Base-by-base conservation (phyloP, 2,113 vertebrate species). In the Kryptolebias marmoratus region DNA sequence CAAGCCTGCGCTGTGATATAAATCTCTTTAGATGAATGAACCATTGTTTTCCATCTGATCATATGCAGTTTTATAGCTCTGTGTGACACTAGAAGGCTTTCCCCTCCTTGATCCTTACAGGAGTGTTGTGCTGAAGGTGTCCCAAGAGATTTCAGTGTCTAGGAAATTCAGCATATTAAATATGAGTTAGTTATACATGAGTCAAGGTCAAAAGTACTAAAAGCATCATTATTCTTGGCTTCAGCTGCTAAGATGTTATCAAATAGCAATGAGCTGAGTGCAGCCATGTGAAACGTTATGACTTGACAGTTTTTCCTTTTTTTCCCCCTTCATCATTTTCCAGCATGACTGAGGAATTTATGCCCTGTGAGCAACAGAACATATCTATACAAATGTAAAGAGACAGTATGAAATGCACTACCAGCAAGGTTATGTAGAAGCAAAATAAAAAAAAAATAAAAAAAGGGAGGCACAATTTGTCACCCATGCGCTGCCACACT, bases 311-410 rank as follows among this genome's bases (percentile, higher is more conserved):
- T 79, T 84, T 66, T 84, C 79, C 66, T 59, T 70, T 63, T 59
- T 64, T 59, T 30, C 60, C 36, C 70, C 79, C 44, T 53, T 10
- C 39, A 42, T 9, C 27, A n/a, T 75, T 81, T 75, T 64, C 70
- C 62, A 58, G 76, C 58, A 0, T 70, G 65, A 64, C 64, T 67
- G 84, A 87, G 64, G 71, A 84, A 86, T 84, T 52, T 64, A 80
- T 68, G 72, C 82, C 59, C 79, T 3, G 36, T 72, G 69, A 87
- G 81, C 83, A 75, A 83, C 27, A 52, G 55, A 76, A 82, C 81
- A 64, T 59, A 86, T 81, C 53, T 78, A 12, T 69, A 86, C 66
- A 89, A 88, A 91, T 86, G 76, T 65, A 81, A 87, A 78, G 79
- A 83, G 86, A 91, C 81, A 83, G 67, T 69, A 82, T 82, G 74